Percentiles rank a stretch among this genome's conserved stretches.
phyloP scores from a whole-genome alignment of 1,140 invertebrate species.

The Drosophila elegans region DNA sequence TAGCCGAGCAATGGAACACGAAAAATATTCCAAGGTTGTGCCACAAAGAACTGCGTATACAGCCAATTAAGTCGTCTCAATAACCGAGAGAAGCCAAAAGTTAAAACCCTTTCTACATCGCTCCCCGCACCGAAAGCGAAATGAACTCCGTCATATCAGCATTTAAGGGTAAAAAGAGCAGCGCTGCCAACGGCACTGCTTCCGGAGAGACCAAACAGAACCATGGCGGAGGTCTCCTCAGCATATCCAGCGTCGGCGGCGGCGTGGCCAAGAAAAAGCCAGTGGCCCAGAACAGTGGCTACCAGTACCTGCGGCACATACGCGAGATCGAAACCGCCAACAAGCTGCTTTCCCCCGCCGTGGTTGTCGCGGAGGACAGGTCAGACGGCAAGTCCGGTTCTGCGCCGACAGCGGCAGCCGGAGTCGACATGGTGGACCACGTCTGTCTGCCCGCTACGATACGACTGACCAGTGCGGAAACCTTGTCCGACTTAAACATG shows the following conservation, averaged over 20 bases:
- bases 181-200: constrained; percentile 9
- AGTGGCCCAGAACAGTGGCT: constrained; percentile 76
- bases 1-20: constrained; percentile 22
- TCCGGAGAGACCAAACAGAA: constrained; percentile 22
- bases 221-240: constrained; percentile 34
- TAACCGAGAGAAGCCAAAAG: constrained; percentile 2
- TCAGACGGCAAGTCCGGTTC: background rate
- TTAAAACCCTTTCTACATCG: constrained; percentile 1
- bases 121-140: constrained; percentile 33
- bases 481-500: constrained; percentile 75
- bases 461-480: constrained; percentile 46
- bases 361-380: constrained; percentile 47
- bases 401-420: background rate
- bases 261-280: constrained; percentile 61
- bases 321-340: constrained; percentile 83
- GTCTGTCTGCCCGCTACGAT: constrained; percentile 57
- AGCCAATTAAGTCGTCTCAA: constrained; percentile 10
- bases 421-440: constrained; percentile 75
- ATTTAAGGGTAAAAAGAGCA: constrained; percentile 79
- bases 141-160: constrained; percentile 85
- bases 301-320: constrained; percentile 81
- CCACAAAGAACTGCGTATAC: constrained; percentile 17
- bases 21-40: constrained; percentile 47
- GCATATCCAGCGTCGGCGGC: constrained; percentile 46
- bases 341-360: constrained; percentile 75